Conservation (phyloP, 2,113 vertebrate genomes). For the Uria aalge region DNA sequence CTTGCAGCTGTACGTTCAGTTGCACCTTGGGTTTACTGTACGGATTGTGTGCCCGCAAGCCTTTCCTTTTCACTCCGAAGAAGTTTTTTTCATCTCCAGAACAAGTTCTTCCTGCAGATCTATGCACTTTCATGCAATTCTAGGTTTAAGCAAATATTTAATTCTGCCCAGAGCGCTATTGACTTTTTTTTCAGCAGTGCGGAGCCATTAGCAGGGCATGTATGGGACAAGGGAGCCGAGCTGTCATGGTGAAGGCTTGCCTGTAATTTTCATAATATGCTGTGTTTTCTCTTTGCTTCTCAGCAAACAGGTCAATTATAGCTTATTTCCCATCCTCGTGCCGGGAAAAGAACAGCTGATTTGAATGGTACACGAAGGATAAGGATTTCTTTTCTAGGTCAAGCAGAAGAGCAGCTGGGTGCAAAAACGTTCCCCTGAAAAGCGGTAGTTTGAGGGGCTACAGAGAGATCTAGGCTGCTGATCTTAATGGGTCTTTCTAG, state of each 20-base stretch:
- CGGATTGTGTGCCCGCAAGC: no score
- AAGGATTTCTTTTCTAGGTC: slow-evolving; percentile 30
- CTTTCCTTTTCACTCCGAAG: not conserved
- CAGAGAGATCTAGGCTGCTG: not conserved
- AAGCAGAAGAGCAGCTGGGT: not conserved
- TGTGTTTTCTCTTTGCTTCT: slow-evolving; percentile 11
- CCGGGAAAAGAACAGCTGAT: not conserved
- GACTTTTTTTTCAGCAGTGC: not conserved
- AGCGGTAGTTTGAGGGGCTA: not conserved
- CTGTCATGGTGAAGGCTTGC: slow-evolving; percentile 39
- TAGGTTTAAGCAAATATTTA: not conserved
- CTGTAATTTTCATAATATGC: slow-evolving; percentile 54
- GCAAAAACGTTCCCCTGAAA: not conserved
- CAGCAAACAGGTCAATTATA: slow-evolving; percentile 26
- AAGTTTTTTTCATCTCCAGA: not conserved
- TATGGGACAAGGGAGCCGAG: not conserved
- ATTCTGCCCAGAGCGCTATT: not conserved
- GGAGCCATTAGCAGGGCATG: not conserved
- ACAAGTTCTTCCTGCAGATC: not conserved
- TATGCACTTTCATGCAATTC: not conserved
- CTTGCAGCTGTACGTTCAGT: not conserved
- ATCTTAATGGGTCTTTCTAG: not conserved
- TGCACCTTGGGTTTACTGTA: not conserved
- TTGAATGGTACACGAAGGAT: not conserved
- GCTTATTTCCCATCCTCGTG: not conserved